These are phyloP conservation scores for Mystacides longicornis DNA, from an alignment of 2,888 invertebrate species.

Conservation along the genomic window DNA sequence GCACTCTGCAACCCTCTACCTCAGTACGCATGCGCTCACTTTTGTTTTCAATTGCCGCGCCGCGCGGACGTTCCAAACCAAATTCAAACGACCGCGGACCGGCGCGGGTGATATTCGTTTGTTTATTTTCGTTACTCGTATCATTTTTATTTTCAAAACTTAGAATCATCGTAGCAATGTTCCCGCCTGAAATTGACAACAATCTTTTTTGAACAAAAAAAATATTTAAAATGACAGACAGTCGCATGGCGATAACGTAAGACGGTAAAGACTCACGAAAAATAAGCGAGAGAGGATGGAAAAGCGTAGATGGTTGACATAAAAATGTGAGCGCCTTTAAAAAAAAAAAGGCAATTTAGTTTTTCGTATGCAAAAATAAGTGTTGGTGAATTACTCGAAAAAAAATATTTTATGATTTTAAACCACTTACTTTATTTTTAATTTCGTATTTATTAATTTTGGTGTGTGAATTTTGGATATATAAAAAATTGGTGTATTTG, in stretches of 20 bases:
- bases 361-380: slow-evolving; percentile 6
- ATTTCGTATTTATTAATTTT: slow-evolving; percentile 12
- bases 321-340: slow-evolving; percentile 10
- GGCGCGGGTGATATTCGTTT: slow-evolving; percentile 39
- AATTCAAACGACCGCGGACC: slow-evolving; percentile 36
- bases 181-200: slow-evolving; percentile 29
- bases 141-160: neutral
- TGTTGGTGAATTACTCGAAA: slow-evolving; percentile 15
- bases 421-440: too few species aligned
- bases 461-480: slow-evolving; percentile 16
- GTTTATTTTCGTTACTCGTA: slow-evolving; percentile 6
- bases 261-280: neutral
- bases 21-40: slow-evolving; percentile 24
- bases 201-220: slow-evolving; percentile 36
- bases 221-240: slow-evolving; percentile 7
- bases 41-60: slow-evolving; percentile 23
- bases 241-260: neutral
- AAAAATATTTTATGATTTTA: slow-evolving; percentile 5
- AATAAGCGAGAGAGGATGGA: neutral
- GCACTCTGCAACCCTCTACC: slow-evolving; percentile 36
- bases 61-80: slow-evolving; percentile 23
- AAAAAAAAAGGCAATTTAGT: slow-evolving; percentile 6
- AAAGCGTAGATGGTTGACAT: slow-evolving; percentile 3
- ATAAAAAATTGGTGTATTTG: slow-evolving; percentile 9
- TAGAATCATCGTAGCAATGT: slow-evolving; percentile 24